Evolutionary conservation across 2,888 invertebrate species (phyloP).

Genomic region (Belgica antarctica): DNA sequence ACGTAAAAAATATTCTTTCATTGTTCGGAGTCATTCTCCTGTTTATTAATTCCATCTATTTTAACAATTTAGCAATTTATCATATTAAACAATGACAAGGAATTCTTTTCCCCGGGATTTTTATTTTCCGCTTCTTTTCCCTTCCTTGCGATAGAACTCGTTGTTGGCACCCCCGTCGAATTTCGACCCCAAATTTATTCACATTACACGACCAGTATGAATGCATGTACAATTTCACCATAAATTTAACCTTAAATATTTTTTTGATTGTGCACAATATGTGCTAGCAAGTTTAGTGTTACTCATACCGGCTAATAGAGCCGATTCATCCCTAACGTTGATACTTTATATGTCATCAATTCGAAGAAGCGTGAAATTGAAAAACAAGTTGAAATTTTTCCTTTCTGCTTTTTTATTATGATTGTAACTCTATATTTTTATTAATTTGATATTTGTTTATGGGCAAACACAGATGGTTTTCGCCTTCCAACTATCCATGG

Average conservation of each 20-base stretch:
- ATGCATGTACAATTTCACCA: slow-evolving; percentile 42
- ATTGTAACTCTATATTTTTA: slow-evolving; percentile 41
- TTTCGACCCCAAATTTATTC: slow-evolving; percentile 34
- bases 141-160: too few species aligned
- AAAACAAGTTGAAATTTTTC: slow-evolving; percentile 20
- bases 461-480: slow-evolving; percentile 43
- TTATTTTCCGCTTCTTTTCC: not conserved
- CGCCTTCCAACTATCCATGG: not conserved
- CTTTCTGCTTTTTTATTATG: slow-evolving; percentile 38
- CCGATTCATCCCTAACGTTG: not conserved
- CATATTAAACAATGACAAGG: slow-evolving; percentile 37
- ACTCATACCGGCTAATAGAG: slow-evolving; percentile 38
- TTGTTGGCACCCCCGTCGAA: slow-evolving; percentile 31
- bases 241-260: slow-evolving; percentile 44
- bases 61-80: slow-evolving; percentile 43
- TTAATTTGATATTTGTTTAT: slow-evolving; percentile 45
- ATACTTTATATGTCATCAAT: slow-evolving; percentile 41
- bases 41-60: slow-evolving; percentile 44
- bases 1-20: not conserved
- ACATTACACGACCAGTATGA: slow-evolving; percentile 41
- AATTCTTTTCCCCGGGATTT: slow-evolving; percentile 12
- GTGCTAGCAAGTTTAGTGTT: slow-evolving; percentile 17
- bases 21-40: not conserved
- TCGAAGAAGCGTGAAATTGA: slow-evolving; percentile 44
- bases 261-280: slow-evolving; percentile 39